Percentiles rank a stretch among this genome's conserved stretches.
phyloP scores from a whole-genome alignment of 2,113 vertebrate species.

The Apodemus speciosus region DNA sequence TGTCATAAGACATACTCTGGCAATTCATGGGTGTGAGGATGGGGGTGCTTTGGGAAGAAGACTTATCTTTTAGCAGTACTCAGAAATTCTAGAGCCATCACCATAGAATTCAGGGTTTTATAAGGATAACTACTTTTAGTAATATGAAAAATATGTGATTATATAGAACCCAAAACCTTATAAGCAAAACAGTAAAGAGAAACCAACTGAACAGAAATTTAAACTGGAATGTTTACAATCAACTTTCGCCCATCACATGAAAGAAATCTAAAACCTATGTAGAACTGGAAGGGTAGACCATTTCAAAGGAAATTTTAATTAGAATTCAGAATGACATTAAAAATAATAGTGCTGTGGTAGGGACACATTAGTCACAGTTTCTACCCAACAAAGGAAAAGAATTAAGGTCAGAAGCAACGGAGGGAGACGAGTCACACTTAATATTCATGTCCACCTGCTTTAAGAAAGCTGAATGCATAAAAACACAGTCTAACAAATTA shows the following conservation, averaged over 20 bases:
- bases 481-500: constrained; percentile 44
- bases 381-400: constrained; percentile 50
- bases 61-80: background rate
- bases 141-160: background rate
- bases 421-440: constrained; percentile 54
- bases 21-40: background rate
- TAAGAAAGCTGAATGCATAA: constrained; percentile 49
- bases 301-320: constrained; percentile 77
- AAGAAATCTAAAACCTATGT: constrained; percentile 58
- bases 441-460: constrained; percentile 59
- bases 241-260: constrained; percentile 48
- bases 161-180: background rate
- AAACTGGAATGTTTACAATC: constrained; percentile 58
- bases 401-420: constrained; percentile 67
- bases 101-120: background rate
- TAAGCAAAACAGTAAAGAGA: constrained; percentile 1
- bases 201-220: background rate
- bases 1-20: background rate
- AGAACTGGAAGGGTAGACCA: constrained; percentile 61
- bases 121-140: background rate
- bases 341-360: constrained; percentile 65
- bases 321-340: constrained; percentile 68
- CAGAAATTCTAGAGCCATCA: background rate
- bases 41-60: background rate
- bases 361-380: constrained; percentile 68